Evolutionary conservation across 2,113 vertebrate species (phyloP).

Genomic region (Nothocercus julius): DNA sequence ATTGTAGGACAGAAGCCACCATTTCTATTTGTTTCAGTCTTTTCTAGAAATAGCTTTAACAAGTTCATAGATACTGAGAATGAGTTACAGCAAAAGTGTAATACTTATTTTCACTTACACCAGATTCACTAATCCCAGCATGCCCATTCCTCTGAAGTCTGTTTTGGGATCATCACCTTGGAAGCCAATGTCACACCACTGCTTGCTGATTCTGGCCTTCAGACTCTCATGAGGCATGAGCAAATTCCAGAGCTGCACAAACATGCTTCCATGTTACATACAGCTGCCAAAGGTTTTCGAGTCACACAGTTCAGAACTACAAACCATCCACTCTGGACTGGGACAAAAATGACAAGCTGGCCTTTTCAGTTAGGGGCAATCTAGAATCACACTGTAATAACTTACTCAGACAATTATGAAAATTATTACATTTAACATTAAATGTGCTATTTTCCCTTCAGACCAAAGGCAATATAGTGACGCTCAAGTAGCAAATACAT

Average conservation of each 20-base stretch:
- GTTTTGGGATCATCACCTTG: slow-evolving; percentile 99
- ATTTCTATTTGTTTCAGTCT: not conserved
- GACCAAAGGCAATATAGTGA: not conserved
- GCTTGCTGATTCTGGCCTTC: slow-evolving; percentile 92
- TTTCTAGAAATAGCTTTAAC: not conserved
- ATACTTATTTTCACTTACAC: slow-evolving; percentile 84
- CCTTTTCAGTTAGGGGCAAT: not conserved
- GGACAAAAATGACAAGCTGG: not conserved
- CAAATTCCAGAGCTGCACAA: slow-evolving; percentile 90
- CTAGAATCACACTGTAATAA: not conserved
- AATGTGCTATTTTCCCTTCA: not conserved
- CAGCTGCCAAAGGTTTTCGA: not conserved
- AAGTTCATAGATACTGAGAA: not conserved
- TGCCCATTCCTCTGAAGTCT: slow-evolving; percentile 98
- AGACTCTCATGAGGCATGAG: slow-evolving; percentile 90
- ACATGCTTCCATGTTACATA: slow-evolving; percentile 62
- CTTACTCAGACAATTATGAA: not conserved
- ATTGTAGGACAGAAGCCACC: not conserved
- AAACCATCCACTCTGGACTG: not conserved
- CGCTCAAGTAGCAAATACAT: not conserved
- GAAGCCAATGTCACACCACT: slow-evolving; percentile 98
- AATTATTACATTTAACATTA: not conserved
- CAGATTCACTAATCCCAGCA: slow-evolving; percentile 93
- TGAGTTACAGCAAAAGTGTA: not conserved
- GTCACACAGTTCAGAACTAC: not conserved